Evolutionary conservation across 2,797 vertebrate genomes (phyloP), one percentile per base, ranked within the genome.

Genomic region (Onychomys arenicola): DNA sequence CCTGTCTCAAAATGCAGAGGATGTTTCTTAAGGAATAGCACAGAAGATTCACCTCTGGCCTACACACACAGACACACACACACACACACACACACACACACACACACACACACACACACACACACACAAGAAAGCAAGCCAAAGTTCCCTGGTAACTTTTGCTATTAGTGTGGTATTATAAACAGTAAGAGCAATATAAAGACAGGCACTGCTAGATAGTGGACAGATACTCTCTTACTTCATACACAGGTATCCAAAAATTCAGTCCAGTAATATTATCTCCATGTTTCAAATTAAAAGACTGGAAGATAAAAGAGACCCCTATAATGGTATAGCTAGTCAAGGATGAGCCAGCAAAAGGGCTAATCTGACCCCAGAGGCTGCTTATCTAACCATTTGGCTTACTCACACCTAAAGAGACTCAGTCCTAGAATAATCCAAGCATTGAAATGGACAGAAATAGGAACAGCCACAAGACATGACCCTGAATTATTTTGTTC

Each of bases 311-410:
- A 59, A 80, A 89, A 76, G 59, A 77, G 8, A 37, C 25, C 2
- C 25, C 14, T 73, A 2, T 10, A n/a, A 16, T 0, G 1, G 1
- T 3, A 23, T 19, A 6, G 19, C 7, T 82, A 40, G 29, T 67
- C 21, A 81, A 1, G 12, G 6, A 34, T 59, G 25, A 81, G 25
- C 16, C 90, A 61, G 27, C 17, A 17, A 6, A 52, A 91, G 14
- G 49, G 71, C 16, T 10, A 3, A 11, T 4, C 49, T 67, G 29
- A n/a, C 11, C 6, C 9, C 2, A 34, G 29, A 75, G 21, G 34
- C 13, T 29, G 9, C 49, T 63, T 1, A 34, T 27, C 11, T 5
- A 55, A 34, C n/a, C 13, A 5, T 40, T 12, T 77, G 8, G 13
- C 37, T 57, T 7, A 37, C 25, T 29, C 21, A 63, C 25, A 27